A percentile compares a stretch with the other conserved stretches of the same genome.
phyloP scores from a whole-genome alignment of 2,888 invertebrate species.

The Muscina levida region DNA sequence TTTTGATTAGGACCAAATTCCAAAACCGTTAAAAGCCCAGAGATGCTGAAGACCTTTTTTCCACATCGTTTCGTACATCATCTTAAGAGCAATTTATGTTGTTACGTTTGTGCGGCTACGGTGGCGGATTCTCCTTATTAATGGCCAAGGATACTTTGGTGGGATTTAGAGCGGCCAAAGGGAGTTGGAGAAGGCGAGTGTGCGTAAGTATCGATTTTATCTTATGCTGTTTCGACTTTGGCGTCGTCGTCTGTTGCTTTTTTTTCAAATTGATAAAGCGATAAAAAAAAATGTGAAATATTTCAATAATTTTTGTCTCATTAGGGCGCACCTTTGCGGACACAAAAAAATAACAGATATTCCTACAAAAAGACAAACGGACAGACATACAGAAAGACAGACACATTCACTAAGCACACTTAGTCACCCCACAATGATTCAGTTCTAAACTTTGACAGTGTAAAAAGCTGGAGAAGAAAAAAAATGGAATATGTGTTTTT shows the following conservation, averaged over 20 bases:
- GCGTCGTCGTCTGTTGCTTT: conserved; percentile 30
- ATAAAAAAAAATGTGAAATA: conserved; percentile 73
- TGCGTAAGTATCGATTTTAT: neutral
- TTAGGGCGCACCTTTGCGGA: conserved; percentile 74
- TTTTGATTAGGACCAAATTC: conserved; percentile 79
- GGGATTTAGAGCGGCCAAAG: conserved; percentile 29
- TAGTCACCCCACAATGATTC: too few species aligned
- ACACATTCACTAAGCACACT: neutral
- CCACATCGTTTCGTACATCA: conserved; percentile 6
- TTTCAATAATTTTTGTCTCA: conserved; percentile 80
- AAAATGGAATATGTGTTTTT: conserved; percentile 10
- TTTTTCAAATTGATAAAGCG: conserved; percentile 68
- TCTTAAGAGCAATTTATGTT: conserved; percentile 32
- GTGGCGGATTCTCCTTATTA: conserved; percentile 41
- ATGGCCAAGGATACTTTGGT: conserved; percentile 33
- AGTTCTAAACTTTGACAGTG: neutral
- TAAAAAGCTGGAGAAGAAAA: too few species aligned
- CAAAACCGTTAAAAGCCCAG: conserved; percentile 62
- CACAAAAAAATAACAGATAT: neutral
- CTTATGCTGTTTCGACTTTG: neutral
- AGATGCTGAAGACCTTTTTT: neutral
- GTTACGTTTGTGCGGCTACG: neutral
- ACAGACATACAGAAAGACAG: neutral
- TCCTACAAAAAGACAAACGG: neutral
- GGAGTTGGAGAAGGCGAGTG: too few species aligned